Conservation (phyloP, 1,140 invertebrate species). For the Helicoverpa armigera region DNA sequence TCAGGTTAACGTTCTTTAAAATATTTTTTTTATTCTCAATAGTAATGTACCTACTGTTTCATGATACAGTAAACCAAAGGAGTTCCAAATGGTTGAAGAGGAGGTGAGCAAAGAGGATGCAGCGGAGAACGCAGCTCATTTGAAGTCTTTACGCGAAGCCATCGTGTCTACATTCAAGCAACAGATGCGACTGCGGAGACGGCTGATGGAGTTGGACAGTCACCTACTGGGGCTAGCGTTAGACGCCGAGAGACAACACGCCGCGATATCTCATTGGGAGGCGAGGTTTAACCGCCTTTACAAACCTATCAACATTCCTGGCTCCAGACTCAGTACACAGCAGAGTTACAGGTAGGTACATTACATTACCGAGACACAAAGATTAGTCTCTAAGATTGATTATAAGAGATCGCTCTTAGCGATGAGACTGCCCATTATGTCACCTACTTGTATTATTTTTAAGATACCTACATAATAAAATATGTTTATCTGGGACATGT, state of each 20-base stretch:
- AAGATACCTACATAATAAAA: too few relatives aligned
- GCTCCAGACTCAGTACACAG: slow-evolving; percentile 87
- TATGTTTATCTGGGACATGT: too few relatives aligned
- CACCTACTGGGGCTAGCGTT: slow-evolving; percentile 93
- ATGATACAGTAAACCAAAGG: slow-evolving; percentile 33
- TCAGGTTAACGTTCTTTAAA: not conserved
- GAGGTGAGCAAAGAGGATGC: slow-evolving; percentile 63
- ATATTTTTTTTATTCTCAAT: too few relatives aligned
- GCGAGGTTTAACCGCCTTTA: slow-evolving; percentile 92
- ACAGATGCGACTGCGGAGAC: slow-evolving; percentile 94
- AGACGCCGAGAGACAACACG: slow-evolving; percentile 94
- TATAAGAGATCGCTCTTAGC: not conserved
- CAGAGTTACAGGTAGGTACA: slow-evolving; percentile 88
- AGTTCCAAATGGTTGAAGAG: slow-evolving; percentile 60
- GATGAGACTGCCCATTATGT: too few relatives aligned
- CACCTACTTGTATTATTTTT: too few relatives aligned
- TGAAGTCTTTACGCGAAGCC: slow-evolving; percentile 92
- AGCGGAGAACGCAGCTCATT: slow-evolving; percentile 86
- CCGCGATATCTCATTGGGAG: slow-evolving; percentile 95
- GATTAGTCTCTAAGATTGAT: not conserved
- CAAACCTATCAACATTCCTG: slow-evolving; percentile 86
- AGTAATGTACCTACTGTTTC: too few relatives aligned
- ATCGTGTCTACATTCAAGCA: slow-evolving; percentile 95
- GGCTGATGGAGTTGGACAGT: slow-evolving; percentile 95
- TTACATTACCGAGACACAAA: not conserved